Base-by-base conservation (phyloP, 1,140 invertebrate genomes). In the Drosophila pachea region DNA sequence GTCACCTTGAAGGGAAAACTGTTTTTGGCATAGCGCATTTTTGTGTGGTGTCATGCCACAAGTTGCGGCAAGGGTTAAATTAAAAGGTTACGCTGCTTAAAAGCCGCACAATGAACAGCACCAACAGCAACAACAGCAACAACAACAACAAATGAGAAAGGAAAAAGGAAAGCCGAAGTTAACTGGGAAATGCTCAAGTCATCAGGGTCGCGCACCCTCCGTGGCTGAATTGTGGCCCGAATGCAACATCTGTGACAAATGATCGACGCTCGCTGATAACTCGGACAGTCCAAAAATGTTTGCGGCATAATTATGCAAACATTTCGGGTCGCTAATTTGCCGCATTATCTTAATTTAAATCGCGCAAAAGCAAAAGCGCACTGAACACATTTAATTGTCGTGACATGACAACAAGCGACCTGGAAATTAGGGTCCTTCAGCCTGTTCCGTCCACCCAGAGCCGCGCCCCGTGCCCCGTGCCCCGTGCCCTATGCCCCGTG, bases 321-420 rank as follows among this genome's bases (percentile, higher is more conserved):
- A 84, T 86, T 82, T 82, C 56, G 76, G 81, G 76, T 68, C 79
- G 79, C 79, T 83, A 83, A 83, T 83, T 83, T 83, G 79, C 79
- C 76, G 73, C 79, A 74, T 70, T 83, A 83, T 83, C 79, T 83
- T 84, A 83, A 83, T 84, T 83, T 84, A 83, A 84, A 83, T 84
- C 79, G 81, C 73, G 71, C 76, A 66, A 86, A 83, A 83, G 71
- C 76, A 66, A 86, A 83, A 83, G 79, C 79, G 79, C 79, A 76
- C 42, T 83, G 79, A 63, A 76, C 62, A 68, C 73, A 78, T 83
- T 84, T 83, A 83, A 83, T 83, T 83, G 79, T 84, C 79, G 79
- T 83, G 81, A 83, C 79, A 83, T 72, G 76, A 83, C 79, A 83
- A 76, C 72, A 83, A 83, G 71, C 68, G 66, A 68, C 67, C 76